These are phyloP conservation scores for Rhopalosiphum maidis DNA, from an alignment of 1,140 invertebrate species.

Conservation along the genomic window DNA sequence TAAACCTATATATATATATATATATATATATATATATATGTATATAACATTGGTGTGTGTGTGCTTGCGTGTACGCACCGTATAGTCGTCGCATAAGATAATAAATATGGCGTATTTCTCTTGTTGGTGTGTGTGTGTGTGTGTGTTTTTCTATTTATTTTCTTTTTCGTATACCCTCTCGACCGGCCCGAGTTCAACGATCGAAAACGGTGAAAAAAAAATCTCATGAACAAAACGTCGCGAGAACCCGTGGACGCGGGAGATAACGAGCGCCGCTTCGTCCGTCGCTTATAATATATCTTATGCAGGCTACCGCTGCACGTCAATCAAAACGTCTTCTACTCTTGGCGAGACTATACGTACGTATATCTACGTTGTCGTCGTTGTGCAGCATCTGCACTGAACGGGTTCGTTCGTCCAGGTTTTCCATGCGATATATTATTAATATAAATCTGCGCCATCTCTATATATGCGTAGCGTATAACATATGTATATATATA, in stretches of 20 bases:
- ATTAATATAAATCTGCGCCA: neutral
- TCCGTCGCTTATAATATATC: neutral
- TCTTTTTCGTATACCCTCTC: neutral
- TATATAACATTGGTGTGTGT: neutral
- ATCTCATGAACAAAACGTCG: neutral
- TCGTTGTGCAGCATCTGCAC: neutral
- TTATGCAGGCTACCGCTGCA: no score
- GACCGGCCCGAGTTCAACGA: constrained; percentile 13
- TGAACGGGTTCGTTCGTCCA: neutral
- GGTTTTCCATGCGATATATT: neutral
- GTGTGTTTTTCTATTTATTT: neutral
- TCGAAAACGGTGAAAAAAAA: constrained; percentile 36
- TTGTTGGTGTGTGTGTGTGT: neutral
- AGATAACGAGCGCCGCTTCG: neutral
- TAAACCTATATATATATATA: neutral
- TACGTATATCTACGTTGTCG: neutral
- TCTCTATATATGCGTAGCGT: neutral
- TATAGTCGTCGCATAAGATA: neutral
- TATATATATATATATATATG: neutral
- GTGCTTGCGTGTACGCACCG: neutral
- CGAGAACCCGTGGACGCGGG: neutral
- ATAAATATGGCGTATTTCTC: neutral
- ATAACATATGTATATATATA: no score
- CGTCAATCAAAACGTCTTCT: constrained; percentile 31
- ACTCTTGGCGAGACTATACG: neutral